Conservation (phyloP, 2,888 invertebrate species). For the Cephus sareptanus region DNA sequence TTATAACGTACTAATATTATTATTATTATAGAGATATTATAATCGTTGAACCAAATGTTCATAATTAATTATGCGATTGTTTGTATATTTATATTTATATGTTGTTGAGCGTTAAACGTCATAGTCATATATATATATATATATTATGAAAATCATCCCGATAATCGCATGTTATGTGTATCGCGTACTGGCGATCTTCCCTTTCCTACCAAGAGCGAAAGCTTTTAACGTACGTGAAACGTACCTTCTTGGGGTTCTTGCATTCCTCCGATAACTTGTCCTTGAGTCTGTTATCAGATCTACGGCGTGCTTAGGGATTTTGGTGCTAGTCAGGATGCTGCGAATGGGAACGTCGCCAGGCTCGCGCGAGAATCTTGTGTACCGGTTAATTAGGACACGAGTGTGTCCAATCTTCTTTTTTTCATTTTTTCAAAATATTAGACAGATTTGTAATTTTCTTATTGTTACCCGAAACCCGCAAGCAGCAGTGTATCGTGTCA, state of each 20-base stretch:
- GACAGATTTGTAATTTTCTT: constrained; percentile 1
- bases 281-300: neutral
- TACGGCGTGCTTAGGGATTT: neutral
- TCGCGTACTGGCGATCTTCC: neutral
- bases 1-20: constrained; percentile 2
- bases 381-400: neutral
- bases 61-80: constrained; percentile 39
- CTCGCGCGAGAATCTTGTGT: neutral
- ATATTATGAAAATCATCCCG: neutral
- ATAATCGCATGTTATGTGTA: neutral
- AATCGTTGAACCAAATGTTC: constrained; percentile 33
- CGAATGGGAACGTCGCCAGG: neutral
- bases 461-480: constrained; percentile 13
- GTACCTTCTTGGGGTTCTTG: too few relatives aligned
- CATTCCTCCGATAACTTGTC: neutral
- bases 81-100: constrained; percentile 43
- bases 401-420: constrained; percentile 9
- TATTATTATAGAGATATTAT: constrained; percentile 11
- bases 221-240: neutral
- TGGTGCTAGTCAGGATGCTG: neutral
- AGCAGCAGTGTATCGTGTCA: constrained; percentile 17
- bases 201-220: neutral
- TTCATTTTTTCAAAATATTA: neutral
- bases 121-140: constrained; percentile 14
- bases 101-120: constrained; percentile 38